These are phyloP conservation scores for Tipula lateralis DNA, from an alignment of 2,888 invertebrate species.

Conservation along the genomic window DNA sequence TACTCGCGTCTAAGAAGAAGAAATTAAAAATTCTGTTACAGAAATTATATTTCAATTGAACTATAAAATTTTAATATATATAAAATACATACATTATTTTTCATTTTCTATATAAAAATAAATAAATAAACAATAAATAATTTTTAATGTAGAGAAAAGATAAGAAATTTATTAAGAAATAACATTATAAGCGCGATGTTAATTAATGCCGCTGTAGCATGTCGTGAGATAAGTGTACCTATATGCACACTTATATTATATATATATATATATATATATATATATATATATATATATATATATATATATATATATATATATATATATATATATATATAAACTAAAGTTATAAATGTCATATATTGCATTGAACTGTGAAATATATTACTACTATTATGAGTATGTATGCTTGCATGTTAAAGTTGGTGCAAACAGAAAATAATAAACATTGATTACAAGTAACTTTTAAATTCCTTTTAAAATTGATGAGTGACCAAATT, in stretches of 20 bases:
- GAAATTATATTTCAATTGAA: constrained; percentile 1
- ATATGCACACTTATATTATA: not conserved
- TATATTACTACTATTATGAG: too few species aligned
- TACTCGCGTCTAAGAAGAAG: not conserved
- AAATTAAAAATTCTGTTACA: not conserved
- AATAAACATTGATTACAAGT: too few species aligned
- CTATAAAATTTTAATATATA: constrained; percentile 2
- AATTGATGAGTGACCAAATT: too few species aligned
- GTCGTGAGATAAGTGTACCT: constrained; percentile 15
- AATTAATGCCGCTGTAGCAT: not conserved
- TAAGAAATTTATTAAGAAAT: not conserved
- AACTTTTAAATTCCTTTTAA: too few species aligned
- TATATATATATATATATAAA: too few species aligned
- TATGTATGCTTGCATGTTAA: too few species aligned
- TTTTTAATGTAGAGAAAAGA: not conserved
- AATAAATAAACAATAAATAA: not conserved
- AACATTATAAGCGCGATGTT: not conserved
- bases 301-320: too few species aligned
- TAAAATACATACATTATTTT: not conserved
- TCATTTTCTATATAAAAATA: not conserved
- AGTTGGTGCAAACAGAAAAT: too few species aligned
- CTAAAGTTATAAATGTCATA: not conserved
- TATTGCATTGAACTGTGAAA: not conserved
- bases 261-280: too few species aligned
- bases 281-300: too few species aligned